Evolutionary conservation across 2,113 vertebrate species (phyloP).

Genomic region (Tetrao urogallus): DNA sequence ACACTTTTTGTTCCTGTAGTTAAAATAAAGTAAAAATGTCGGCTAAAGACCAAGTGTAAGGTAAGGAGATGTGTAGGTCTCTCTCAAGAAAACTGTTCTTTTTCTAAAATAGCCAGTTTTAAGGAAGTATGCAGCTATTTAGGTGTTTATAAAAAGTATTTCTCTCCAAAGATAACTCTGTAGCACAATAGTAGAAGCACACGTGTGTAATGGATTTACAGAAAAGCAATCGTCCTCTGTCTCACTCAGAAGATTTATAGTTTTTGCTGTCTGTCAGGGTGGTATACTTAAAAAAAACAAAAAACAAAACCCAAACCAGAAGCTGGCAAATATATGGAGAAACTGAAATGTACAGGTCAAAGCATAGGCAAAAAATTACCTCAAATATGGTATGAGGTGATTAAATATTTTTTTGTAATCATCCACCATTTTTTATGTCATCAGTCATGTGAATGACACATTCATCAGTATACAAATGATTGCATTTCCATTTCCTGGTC

Average conservation of each 20-base stretch:
- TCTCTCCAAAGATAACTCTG: neutral
- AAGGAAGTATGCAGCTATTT: neutral
- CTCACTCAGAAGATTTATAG: neutral
- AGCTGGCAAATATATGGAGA: neutral
- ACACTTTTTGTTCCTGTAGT: neutral
- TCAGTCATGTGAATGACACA: neutral
- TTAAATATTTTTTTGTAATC: neutral
- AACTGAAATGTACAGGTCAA: neutral
- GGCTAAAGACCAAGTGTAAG: neutral
- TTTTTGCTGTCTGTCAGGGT: neutral
- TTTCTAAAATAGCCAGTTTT: neutral
- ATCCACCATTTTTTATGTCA: neutral
- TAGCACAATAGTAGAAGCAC: neutral
- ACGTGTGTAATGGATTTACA: neutral
- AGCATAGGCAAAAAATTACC: neutral
- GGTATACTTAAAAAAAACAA: neutral
- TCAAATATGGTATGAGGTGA: neutral
- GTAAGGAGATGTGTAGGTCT: neutral
- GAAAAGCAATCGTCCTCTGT: neutral
- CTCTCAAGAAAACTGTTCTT: neutral
- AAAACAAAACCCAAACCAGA: neutral
- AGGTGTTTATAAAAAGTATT: neutral
- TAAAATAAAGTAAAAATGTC: neutral
- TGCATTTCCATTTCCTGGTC: neutral
- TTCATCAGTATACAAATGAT: neutral